These are phyloP conservation scores for Sycophaga agraensis DNA, from an alignment of 1,140 invertebrate genomes.

Conservation along the genomic window DNA sequence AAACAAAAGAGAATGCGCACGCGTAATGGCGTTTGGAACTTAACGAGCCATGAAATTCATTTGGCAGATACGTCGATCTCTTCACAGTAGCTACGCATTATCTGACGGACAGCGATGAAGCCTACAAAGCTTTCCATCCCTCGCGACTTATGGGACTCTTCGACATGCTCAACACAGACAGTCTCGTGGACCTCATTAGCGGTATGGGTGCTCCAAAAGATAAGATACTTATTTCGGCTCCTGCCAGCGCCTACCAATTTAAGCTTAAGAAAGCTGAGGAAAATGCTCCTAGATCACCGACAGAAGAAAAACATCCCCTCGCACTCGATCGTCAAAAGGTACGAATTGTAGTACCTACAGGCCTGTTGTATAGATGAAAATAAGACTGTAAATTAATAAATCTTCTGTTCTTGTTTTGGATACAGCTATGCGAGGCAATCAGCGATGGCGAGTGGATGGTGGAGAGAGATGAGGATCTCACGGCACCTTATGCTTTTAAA, in stretches of 20 bases:
- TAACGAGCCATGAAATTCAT: no score
- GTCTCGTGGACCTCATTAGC: slow-evolving; percentile 71
- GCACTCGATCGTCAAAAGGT: slow-evolving; percentile 64
- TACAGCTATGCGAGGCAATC: slow-evolving; percentile 65
- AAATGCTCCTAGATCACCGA: slow-evolving; percentile 69
- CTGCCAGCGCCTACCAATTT: slow-evolving; percentile 69
- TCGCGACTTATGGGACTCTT: slow-evolving; percentile 75
- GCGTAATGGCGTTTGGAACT: no score
- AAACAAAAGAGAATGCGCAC: no score
- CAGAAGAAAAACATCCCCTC: slow-evolving; percentile 59
- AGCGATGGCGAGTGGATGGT: slow-evolving; percentile 69
- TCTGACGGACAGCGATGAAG: slow-evolving; percentile 64
- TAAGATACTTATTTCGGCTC: slow-evolving; percentile 71
- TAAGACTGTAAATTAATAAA: not conserved
- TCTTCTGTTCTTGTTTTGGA: slow-evolving; percentile 12
- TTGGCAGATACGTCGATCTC: slow-evolving; percentile 62
- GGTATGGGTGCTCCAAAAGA: slow-evolving; percentile 70
- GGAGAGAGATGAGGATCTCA: slow-evolving; percentile 77
- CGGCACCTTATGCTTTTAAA: slow-evolving; percentile 75
- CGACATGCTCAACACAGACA: slow-evolving; percentile 79
- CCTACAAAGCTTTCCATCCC: slow-evolving; percentile 69
- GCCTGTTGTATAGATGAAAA: no score
- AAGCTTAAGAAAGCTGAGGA: slow-evolving; percentile 64
- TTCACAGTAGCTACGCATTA: slow-evolving; percentile 73
- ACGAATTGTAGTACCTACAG: slow-evolving; percentile 13